Base-by-base conservation (phyloP, 2,888 invertebrate species). In the Drosophila villosipedis region DNA sequence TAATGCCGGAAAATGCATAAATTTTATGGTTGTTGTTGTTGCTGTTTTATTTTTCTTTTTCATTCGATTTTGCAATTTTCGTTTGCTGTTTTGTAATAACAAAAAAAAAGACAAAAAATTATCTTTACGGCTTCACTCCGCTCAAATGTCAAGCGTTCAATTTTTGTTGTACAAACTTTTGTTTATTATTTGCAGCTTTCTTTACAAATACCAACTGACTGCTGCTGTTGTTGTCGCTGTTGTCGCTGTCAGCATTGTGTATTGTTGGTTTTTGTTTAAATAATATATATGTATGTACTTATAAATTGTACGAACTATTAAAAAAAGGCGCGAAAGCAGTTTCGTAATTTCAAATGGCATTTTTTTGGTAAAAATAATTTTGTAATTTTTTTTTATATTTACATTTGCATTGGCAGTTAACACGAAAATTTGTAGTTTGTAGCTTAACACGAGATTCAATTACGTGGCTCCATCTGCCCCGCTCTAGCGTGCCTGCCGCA, bases 1-100 rank as follows among this genome's bases (percentile, higher is more conserved):
- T 87, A 88, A 87, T 84, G 89, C 88, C 87, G 91, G 90, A 88
- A 88, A 91, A 90, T 80, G 73, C 78, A 84, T 82, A 84, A 82
- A 88, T 82, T 79, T 78, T 63, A 58, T 54, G 47, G 50, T 54
- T 54, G 41, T 31, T 39, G 14, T 50, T 69, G 54, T 50, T 61
- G 49, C 33, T 31, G 35, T 60, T 37, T 28, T 55, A 1, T 22
- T 4, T 39, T 25, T 57, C 3, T n/a, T 30, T 49, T 31, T 69
- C 53, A 43, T 49, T 49, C 54, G 35, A 50, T 58, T 67, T 65
- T 63, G 54, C 64, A 75, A 64, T 72, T 78, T 78, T 71, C 31
- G 60, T 50, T 50, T 41, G 55, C 68, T 68, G 73, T 79, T 83
- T 85, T 82, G 78, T 80, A 85, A 83, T 70, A 57, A 16, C 37